A percentile compares a stretch with the other conserved stretches of the same genome.
phyloP scores from a whole-genome alignment of 2,797 vertebrate genomes.

The Brachymystax lenok region DNA sequence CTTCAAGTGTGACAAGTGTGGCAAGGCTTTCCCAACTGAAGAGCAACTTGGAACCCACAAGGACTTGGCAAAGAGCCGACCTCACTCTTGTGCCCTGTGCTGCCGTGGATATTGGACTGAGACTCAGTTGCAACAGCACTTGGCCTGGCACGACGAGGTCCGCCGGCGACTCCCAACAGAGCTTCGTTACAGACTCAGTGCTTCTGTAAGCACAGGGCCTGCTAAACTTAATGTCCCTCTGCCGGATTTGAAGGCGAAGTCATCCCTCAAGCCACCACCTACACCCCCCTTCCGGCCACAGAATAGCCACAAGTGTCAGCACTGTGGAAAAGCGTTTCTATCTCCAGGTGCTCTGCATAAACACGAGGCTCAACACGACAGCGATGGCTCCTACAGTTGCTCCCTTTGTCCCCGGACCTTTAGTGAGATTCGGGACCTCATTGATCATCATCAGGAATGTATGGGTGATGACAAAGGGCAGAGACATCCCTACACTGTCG shows the following conservation, averaged over 20 bases:
- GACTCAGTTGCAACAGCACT: slow-evolving; percentile 79
- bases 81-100: slow-evolving; percentile 76
- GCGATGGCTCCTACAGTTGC: slow-evolving; percentile 62
- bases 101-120: slow-evolving; percentile 79
- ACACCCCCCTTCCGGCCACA: slow-evolving; percentile 19
- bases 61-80: slow-evolving; percentile 66
- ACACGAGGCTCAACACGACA: slow-evolving; percentile 62
- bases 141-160: slow-evolving; percentile 80
- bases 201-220: slow-evolving; percentile 54
- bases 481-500: slow-evolving; percentile 36
- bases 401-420: slow-evolving; percentile 71
- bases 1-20: slow-evolving; percentile 80
- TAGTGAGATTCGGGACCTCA: slow-evolving; percentile 69
- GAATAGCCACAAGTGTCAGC: slow-evolving; percentile 68
- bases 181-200: slow-evolving; percentile 73
- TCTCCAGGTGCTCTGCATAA: slow-evolving; percentile 63
- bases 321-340: slow-evolving; percentile 71
- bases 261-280: slow-evolving; percentile 10
- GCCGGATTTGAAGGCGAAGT: slow-evolving; percentile 26
- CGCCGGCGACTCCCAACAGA: slow-evolving; percentile 77
- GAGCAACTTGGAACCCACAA: slow-evolving; percentile 71
- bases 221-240: slow-evolving; percentile 32
- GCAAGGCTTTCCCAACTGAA: slow-evolving; percentile 77
- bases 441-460: slow-evolving; percentile 76
- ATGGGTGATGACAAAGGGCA: slow-evolving; percentile 45